Evolutionary conservation across 2,113 vertebrate species (phyloP).

Genomic region (Pseudopipra pipra): DNA sequence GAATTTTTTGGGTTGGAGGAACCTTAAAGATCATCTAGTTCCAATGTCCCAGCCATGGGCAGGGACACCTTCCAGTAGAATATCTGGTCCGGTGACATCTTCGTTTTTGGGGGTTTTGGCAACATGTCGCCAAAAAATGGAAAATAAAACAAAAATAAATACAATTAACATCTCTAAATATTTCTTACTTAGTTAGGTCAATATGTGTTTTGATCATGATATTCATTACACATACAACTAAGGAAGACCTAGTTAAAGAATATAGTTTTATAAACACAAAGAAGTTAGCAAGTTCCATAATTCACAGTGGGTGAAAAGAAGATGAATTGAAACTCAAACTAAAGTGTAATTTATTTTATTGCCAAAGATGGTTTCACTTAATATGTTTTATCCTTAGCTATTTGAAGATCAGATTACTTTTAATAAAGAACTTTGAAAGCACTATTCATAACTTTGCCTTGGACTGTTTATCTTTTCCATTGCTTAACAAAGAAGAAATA

Average conservation of each 20-base stretch:
- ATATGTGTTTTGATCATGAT: not conserved
- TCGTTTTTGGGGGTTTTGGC: not conserved
- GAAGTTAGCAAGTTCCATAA: not conserved
- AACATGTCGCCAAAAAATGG: not conserved
- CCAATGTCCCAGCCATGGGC: not conserved
- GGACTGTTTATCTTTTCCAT: not conserved
- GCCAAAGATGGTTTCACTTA: not conserved
- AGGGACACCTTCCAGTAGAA: not conserved
- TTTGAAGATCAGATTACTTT: not conserved
- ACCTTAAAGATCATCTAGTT: not conserved
- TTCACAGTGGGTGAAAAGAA: not conserved
- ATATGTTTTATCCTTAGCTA: not conserved
- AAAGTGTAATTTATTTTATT: not conserved
- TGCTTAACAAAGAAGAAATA: not conserved
- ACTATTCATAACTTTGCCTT: not conserved
- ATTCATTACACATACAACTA: not conserved
- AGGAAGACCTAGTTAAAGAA: not conserved
- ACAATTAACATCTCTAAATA: not conserved
- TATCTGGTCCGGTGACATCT: not conserved
- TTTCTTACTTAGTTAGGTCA: not conserved
- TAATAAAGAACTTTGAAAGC: not conserved
- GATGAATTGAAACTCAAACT: not conserved
- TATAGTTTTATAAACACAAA: not conserved
- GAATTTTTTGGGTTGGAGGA: too few species aligned
- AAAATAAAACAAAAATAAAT: not conserved